Evolutionary conservation across 2,888 invertebrate genomes (phyloP).

Genomic region (Zele albiditarsus): DNA sequence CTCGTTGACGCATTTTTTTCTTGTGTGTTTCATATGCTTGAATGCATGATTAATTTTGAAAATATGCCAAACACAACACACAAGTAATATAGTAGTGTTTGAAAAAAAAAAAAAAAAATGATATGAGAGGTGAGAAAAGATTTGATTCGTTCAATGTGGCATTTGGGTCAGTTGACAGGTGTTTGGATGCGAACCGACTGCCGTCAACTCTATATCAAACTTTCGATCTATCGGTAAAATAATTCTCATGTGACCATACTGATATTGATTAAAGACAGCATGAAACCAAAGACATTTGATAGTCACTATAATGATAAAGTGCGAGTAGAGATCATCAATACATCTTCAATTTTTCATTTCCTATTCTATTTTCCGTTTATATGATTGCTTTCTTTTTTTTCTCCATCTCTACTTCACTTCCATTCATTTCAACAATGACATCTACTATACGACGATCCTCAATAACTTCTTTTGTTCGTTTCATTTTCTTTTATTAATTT

Average conservation of each 20-base stretch:
- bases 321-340: neutral
- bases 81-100: neutral
- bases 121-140: neutral
- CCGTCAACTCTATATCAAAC: conserved; percentile 24
- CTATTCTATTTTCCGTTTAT: neutral
- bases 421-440: conserved; percentile 28
- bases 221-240: conserved; percentile 28
- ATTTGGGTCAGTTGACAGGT: conserved; percentile 35
- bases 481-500: neutral
- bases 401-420: neutral
- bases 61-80: neutral
- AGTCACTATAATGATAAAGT: neutral
- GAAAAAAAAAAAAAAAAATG: neutral
- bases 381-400: conserved; percentile 20
- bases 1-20: neutral
- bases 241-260: conserved; percentile 24
- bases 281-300: conserved; percentile 10
- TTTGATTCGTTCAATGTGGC: conserved; percentile 26
- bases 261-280: conserved; percentile 31
- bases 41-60: neutral
- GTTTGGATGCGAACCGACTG: conserved; percentile 17
- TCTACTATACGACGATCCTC: neutral
- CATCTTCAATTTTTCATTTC: neutral
- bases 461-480: neutral
- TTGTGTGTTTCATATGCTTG: neutral